phyloP scores from a whole-genome alignment of 2,113 vertebrate species.

The Fregata magnificens region DNA sequence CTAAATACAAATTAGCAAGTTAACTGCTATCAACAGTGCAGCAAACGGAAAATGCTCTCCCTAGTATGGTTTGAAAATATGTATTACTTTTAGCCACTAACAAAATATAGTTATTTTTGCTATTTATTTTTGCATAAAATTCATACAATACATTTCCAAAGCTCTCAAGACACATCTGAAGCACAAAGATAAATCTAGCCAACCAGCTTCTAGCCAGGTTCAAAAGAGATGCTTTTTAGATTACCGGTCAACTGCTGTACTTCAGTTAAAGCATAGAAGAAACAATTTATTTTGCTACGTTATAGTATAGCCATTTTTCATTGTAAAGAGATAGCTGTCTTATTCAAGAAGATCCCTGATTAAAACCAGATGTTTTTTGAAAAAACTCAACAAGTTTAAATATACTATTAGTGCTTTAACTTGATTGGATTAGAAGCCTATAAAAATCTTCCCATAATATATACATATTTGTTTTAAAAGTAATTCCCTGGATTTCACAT shows the following conservation, averaged over 20 bases:
- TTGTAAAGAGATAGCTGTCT: conserved; percentile 1
- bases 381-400: conserved; percentile 50
- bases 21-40: not conserved
- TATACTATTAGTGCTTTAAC: conserved; percentile 38
- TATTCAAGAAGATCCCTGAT: not conserved
- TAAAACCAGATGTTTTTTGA: not conserved
- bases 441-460: not conserved
- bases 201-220: not conserved
- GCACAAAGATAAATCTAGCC: not conserved
- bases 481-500: not conserved
- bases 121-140: not conserved
- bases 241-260: not conserved
- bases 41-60: not conserved
- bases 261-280: not conserved
- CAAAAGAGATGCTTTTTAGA: not conserved
- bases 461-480: not conserved
- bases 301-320: not conserved
- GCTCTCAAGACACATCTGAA: not conserved
- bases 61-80: not conserved
- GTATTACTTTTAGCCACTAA: not conserved
- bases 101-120: not conserved
- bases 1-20: not conserved
- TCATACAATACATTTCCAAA: not conserved
- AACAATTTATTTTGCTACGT: not conserved
- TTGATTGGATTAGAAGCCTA: conserved; percentile 53